Evolutionary conservation across 1,140 invertebrate genomes (phyloP), one percentile per base, ranked within the genome.

Genomic region (Pogonomyrmex barbatus): DNA sequence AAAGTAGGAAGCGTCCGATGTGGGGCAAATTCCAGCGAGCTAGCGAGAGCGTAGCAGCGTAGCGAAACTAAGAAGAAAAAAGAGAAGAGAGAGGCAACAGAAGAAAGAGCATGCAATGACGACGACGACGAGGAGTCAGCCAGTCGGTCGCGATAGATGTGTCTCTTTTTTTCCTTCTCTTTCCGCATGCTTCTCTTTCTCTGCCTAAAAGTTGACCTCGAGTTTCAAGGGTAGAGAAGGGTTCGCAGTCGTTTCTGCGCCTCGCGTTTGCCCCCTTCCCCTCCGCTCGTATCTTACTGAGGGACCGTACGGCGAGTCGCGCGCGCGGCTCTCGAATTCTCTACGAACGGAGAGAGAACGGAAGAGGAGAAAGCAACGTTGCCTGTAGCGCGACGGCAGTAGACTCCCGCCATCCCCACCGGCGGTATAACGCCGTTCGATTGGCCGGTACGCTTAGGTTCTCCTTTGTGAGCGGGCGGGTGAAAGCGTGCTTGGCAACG

Each of bases 201-300:
- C 89, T 93, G 93, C 93, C 94, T 94, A 94, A 95, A 94, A 93
- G 94, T 94, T 95, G 94, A 95, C 95, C 95, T 95, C 94, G 94
- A 95, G 93, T 95, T 95, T 95, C 94, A 95, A 95, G 94, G 94
- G 94, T 95, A 95, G 93, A 93, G 90, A 91, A 91, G 91, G 89
- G 90, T 88, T 90, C 84, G 89, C 90, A 89, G 87, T 89, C 92
- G 88, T 92, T 91, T 86, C 83, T 85, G 65, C 71, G 70, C 85
- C 86, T 90, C 76, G 39, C 71, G n/a, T 30, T 24, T 42, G 6
- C 42, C 54, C 24, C 71, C 62, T 47, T 36, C 56, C 79, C 87
- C 86, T 30, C 8, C 33, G 9, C 47, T 42, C 39, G 4, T 89
- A 87, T 88, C 89, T 88, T 89, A 70, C 79, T 33, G 68, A 54